Evolutionary conservation across 2,888 invertebrate genomes (phyloP), one percentile per base, ranked within the genome.

Genomic region (Herminia tarsipennalis): DNA sequence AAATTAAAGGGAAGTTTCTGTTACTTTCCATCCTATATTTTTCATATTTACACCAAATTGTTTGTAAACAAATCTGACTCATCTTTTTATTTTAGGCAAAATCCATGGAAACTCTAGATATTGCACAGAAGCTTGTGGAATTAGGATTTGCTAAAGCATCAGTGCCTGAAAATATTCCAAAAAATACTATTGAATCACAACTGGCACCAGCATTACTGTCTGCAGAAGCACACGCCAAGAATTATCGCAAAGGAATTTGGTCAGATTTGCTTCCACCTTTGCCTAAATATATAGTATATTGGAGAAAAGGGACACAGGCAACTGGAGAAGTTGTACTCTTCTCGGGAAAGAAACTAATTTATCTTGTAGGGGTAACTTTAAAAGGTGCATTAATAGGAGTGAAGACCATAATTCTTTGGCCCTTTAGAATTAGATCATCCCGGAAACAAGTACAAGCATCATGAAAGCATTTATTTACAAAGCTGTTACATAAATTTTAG

Each of bases 61-160:
- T 45, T 20, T 38, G 33, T 0, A 27, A 32, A 32, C 29, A 33
- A 38, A 32, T 21, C 22, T 32, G 45, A 40, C 43, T 33, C 29
- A 17, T 39, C 16, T 35, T 58, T 61, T 46, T 27, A 41, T 84
- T 88, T 40, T 78, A 89, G 90, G 74, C 73, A 49, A 89, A 91
- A 67, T 67, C 78, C 45, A 72, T 78, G 33, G 88, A 90, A 64
- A 86, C 79, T 3, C 56, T 92, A 48, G 88, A 92, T 53, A 64
- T 92, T 61, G 92, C 88, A 21, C 81, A 89, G 62, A 88, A 85
- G 54, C 70, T 92, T 21, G 86, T 92, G 9, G 91, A 92, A 60
- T 83, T 92, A 45, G 92, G 92, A 12, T 90, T 86, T 70, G 92
- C 91, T 10, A 86, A 81, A 63, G 84, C 81, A 6, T 83, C 80